Base-by-base conservation (phyloP, 1,140 invertebrate genomes). In the Brachionus paranguensis region DNA sequence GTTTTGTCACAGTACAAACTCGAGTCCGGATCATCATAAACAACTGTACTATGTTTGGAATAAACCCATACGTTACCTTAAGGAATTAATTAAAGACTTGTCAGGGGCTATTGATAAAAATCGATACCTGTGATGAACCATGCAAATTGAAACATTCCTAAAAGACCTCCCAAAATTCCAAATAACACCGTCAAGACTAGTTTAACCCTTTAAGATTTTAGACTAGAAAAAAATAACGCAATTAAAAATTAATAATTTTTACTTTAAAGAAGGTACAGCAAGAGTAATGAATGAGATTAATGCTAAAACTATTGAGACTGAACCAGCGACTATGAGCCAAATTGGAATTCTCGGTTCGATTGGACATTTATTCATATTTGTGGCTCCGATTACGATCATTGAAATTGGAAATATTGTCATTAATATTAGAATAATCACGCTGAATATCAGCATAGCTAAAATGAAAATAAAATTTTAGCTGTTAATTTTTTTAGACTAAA, bases 21-120 rank as follows among this genome's bases (percentile, higher is more conserved):
- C 17, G 53, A 79, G 3, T 20, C 1, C 7, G 4, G 2, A 24
- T 60, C 37, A 41, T 79, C 53, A 64, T 50, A 79, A 41, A 20
- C 29, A 64, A 79, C 76, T 43, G 2, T 43, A 11, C n/a, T 29
- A 10, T 41, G 3, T 2, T 60, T 37, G 7, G 50, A 60, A 79
- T 50, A 79, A 24, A 79, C 76, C 76, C 76, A 79, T 11, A 79
- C 53, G 17, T 79, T 79, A 10, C 74, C 74, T 53, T 17, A 4
- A 78, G 2, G 29, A n/a, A 53, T 24, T 33, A 55, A 78, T 7
- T 6, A 3, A 37, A 20, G 1, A 55, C 14, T 33, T 27, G 6
- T 53, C 11, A 24, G 14, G 33, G 33, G 6, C 7, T 37, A 37
- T 37, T 20, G 10, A 53, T 5, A 1, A 78, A 17, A 55, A 55